Evolutionary conservation across 2,888 invertebrate genomes (phyloP), one percentile per base, ranked within the genome.

Genomic region (Meghimatium bilineatum): DNA sequence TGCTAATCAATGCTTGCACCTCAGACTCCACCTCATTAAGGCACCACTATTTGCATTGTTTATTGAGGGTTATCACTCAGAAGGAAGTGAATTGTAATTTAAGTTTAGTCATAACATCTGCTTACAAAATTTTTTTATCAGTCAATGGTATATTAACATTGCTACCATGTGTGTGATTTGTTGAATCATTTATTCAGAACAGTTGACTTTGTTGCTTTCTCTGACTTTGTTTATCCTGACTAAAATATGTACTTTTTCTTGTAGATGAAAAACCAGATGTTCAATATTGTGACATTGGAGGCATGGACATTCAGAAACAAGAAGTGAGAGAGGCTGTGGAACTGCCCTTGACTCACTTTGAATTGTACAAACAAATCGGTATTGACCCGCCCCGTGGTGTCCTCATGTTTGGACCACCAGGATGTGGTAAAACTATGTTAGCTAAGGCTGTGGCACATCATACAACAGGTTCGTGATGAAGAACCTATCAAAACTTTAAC

Each of bases 261-360:
- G 17, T 93, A 95, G 99, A 99, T 95, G 99, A 99, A 94, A 99
- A 99, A 93, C 99, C 99, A 0, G 99, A 99, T 94, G 97, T 99
- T 14, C 96, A 96, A 86, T 99, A 99, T 94, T 96, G 97, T 10
- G 99, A 99, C 92, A 99, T 99, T 92, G 99, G 99, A 94, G 99
- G 99, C 60, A 97, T 99, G 97, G 99, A 99, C 94, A 98, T 99
- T 95, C 99, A 99, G 94, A 99, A 99, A 92, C 99, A 99, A 93
- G 99, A 99, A 94, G 99, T 99, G 90, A 95, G 98, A 82, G 99
- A 99, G 94, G 99, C 99, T 10, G 99, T 99, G 0, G 99, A 99
- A 93, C 94, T 99, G 86, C 99, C 99, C 0, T 95, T 99, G 32
- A 99, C 99, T 32, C 99, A 99, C 93, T 99, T 99, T 92, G 99